Percentiles rank a stretch among this genome's conserved stretches.
Evolutionary conservation across 1,140 invertebrate genomes (phyloP).

Genomic region (Venustaconcha ellipsiformis): DNA sequence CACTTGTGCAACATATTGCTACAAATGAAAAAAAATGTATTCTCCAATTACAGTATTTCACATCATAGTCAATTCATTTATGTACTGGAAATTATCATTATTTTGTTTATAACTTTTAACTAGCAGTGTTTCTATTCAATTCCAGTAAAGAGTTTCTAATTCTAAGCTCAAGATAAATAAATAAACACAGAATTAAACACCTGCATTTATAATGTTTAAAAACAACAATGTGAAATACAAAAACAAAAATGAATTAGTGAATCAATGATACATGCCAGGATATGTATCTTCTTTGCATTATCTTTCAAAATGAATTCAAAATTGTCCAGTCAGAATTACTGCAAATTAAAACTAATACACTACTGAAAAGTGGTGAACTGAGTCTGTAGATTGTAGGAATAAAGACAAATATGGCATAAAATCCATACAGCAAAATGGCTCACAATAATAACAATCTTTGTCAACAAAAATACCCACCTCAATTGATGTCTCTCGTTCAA

Average conservation of each 20-base stretch:
- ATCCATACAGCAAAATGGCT: not conserved
- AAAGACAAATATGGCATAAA: not conserved
- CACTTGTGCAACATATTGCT: not conserved
- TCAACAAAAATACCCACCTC: conserved; percentile 7
- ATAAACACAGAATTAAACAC: too few relatives aligned
- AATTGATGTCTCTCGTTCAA: conserved; percentile 21
- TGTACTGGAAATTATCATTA: not conserved
- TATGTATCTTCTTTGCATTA: too few relatives aligned
- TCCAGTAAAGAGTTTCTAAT: too few relatives aligned
- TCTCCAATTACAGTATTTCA: not conserved
- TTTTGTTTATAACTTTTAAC: not conserved
- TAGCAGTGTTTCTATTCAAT: not conserved
- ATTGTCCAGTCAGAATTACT: not conserved
- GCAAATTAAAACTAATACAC: not conserved
- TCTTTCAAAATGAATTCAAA: too few relatives aligned
- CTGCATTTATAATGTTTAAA: too few relatives aligned
- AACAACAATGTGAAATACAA: too few relatives aligned
- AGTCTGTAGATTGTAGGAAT: conserved; percentile 1
- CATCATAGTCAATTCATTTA: not conserved
- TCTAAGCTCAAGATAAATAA: too few relatives aligned
- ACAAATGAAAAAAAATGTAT: not conserved
- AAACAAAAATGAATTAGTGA: too few relatives aligned
- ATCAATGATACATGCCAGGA: too few relatives aligned
- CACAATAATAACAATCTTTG: not conserved
- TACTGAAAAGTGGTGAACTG: not conserved